These are phyloP conservation scores for Chloropsis hardwickii DNA, from an alignment of 2,113 vertebrate species.

Conservation along the genomic window DNA sequence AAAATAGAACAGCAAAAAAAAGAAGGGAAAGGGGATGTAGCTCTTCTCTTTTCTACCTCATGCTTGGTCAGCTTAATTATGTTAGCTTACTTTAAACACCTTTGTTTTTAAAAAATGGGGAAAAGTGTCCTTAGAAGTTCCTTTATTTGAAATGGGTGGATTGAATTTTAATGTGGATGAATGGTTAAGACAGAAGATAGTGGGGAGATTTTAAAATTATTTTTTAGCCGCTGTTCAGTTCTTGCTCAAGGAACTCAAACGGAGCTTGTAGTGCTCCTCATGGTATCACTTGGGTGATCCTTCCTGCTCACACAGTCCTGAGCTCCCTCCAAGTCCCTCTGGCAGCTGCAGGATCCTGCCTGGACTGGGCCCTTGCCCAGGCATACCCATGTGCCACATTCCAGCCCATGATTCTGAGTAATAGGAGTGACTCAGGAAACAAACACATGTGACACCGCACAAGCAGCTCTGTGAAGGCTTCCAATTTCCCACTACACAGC, in stretches of 20 bases:
- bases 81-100: background rate
- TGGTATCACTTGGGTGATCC: fast-evolving
- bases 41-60: background rate
- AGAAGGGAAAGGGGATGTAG: background rate
- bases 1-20: background rate
- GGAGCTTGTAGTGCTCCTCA: background rate
- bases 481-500: background rate
- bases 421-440: background rate
- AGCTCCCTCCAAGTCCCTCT: background rate
- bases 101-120: background rate
- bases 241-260: background rate
- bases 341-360: background rate
- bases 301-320: fast-evolving
- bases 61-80: background rate
- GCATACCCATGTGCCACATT: background rate
- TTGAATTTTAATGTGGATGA: background rate
- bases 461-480: background rate
- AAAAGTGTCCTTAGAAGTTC: background rate
- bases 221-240: background rate
- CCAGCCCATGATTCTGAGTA: background rate
- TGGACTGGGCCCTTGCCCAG: background rate
- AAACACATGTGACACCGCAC: background rate
- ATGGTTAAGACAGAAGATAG: background rate
- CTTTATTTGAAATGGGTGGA: background rate
- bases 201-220: background rate